Percentiles rank a stretch among this genome's conserved stretches.
Evolutionary conservation across 2,888 invertebrate species (phyloP).

Genomic region (Minunthozetes semirufus): DNA sequence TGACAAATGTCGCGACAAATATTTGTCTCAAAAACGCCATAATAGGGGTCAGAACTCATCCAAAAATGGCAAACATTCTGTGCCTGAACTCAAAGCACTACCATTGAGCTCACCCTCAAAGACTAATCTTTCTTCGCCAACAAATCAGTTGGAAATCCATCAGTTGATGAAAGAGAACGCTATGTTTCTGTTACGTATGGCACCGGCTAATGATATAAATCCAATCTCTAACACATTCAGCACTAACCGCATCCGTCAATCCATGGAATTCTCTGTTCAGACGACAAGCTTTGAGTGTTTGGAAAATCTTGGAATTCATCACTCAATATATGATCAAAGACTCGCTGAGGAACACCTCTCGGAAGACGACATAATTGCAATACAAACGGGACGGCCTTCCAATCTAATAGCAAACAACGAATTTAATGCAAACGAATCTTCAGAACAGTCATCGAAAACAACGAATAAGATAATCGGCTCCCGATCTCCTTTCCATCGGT

Average conservation of each 20-base stretch:
- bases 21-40: constrained; percentile 50
- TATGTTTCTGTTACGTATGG: constrained; percentile 80
- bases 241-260: not conserved
- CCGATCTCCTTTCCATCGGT: constrained; percentile 65
- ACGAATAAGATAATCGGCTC: constrained; percentile 44
- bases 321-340: constrained; percentile 43
- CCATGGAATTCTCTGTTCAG: constrained; percentile 39
- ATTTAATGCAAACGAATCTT: constrained; percentile 38
- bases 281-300: constrained; percentile 55
- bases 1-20: constrained; percentile 78
- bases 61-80: constrained; percentile 40
- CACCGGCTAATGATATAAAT: constrained; percentile 56
- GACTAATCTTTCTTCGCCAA: constrained; percentile 45
- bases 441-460: constrained; percentile 31
- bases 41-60: constrained; percentile 44
- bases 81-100: constrained; percentile 33
- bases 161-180: constrained; percentile 85
- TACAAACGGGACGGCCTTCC: constrained; percentile 38
- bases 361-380: constrained; percentile 42
- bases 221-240: constrained; percentile 50
- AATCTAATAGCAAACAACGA: constrained; percentile 10
- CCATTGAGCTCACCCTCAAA: constrained; percentile 40
- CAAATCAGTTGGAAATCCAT: constrained; percentile 55
- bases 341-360: constrained; percentile 42
- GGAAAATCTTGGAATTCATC: constrained; percentile 52